phyloP scores from a whole-genome alignment of 2,888 invertebrate genomes.

The Punctoribates punctum region DNA sequence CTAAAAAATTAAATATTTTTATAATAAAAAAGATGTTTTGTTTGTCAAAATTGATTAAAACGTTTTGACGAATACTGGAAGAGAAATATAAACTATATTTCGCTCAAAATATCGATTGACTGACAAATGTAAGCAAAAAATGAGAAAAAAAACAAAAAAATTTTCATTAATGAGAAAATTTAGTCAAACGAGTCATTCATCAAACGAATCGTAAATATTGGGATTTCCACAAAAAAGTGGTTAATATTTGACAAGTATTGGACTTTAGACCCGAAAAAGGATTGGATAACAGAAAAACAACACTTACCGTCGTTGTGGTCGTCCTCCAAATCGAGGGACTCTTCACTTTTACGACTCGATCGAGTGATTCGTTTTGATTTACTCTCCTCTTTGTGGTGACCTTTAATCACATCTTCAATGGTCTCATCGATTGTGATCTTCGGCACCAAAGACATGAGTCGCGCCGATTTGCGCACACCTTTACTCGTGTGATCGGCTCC shows the following conservation, averaged over 20 bases:
- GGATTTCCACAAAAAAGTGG: no score
- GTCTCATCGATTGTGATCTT: conserved; percentile 75
- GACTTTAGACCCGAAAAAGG: background rate
- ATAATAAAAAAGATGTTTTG: no score
- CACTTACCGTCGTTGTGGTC: conserved; percentile 36
- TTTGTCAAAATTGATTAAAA: no score
- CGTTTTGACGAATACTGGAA: no score
- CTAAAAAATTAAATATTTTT: no score
- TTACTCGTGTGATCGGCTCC: conserved; percentile 40
- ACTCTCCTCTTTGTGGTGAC: conserved; percentile 51
- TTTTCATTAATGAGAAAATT: background rate
- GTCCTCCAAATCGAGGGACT: conserved; percentile 43
- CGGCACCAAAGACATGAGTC: conserved; percentile 59
- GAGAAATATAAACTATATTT: background rate
- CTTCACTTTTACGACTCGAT: conserved; percentile 47
- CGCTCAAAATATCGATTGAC: background rate
- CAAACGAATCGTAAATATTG: conserved; percentile 5
- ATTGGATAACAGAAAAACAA: background rate
- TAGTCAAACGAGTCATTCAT: background rate
- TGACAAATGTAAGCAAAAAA: background rate
- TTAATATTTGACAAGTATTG: no score
- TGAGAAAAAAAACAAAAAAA: no score
- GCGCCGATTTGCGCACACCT: conserved; percentile 49
- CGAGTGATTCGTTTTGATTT: conserved; percentile 45
- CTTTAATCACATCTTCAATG: conserved; percentile 82